Evolutionary conservation across 2,113 vertebrate genomes (phyloP).

Genomic region (Actinemys pallida): DNA sequence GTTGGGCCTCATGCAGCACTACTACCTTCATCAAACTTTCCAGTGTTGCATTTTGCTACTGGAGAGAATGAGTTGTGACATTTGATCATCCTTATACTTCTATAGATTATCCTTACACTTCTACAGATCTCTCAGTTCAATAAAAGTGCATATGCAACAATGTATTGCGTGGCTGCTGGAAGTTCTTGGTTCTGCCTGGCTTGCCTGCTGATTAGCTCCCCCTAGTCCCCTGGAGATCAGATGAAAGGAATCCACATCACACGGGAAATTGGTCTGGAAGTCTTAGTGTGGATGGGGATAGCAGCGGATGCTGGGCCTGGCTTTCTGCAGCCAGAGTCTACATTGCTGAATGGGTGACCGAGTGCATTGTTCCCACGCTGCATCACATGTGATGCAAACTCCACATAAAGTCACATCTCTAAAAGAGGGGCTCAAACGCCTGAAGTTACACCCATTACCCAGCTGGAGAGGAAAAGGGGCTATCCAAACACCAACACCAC

Average conservation of each 20-base stretch:
- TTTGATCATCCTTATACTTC: not conserved
- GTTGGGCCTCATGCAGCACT: not conserved
- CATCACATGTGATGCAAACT: not conserved
- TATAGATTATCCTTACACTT: not conserved
- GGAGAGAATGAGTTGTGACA: not conserved
- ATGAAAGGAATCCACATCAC: not conserved
- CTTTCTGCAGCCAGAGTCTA: not conserved
- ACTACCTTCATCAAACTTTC: not conserved
- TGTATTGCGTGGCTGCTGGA: not conserved
- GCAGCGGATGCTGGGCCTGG: not conserved
- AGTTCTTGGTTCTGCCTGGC: not conserved
- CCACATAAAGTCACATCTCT: not conserved
- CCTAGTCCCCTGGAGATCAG: no score
- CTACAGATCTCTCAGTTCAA: not conserved
- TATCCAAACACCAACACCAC: not conserved
- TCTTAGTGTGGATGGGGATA: not conserved
- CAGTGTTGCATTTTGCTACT: not conserved
- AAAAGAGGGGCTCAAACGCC: not conserved
- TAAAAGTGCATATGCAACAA: not conserved
- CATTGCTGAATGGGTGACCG: not conserved
- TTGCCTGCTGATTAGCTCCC: not conserved
- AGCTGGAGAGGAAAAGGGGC: not conserved
- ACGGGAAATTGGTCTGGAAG: not conserved
- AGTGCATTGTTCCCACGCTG: not conserved
- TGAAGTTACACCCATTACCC: not conserved